Conservation (phyloP, 2,797 vertebrate species). For the Myotis daubentonii region DNA sequence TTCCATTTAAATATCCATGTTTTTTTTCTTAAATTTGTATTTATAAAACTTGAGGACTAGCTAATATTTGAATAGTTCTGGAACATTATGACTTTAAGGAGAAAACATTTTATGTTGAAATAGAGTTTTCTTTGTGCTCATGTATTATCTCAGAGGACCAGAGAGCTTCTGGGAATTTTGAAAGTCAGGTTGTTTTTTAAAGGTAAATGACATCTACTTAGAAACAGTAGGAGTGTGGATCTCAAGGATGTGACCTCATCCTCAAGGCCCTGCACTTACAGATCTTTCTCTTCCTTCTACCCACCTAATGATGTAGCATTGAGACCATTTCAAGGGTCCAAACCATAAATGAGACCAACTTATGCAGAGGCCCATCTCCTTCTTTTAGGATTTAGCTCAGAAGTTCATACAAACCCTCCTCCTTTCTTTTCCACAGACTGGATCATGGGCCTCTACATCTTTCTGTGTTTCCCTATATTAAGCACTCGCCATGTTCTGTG, state of each 20-base stretch:
- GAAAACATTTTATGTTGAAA: not conserved
- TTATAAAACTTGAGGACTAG: not conserved
- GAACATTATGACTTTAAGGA: not conserved
- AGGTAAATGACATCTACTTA: not conserved
- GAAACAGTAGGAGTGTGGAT: not conserved
- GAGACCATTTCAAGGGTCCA: not conserved
- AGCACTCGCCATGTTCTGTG: not conserved
- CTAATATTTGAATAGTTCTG: not conserved
- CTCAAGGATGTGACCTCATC: not conserved
- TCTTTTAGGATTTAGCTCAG: not conserved
- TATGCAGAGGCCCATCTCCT: not conserved
- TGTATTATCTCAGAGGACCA: not conserved
- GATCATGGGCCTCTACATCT: not conserved
- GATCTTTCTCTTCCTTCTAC: not conserved
- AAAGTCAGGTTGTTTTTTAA: slow-evolving; percentile 3
- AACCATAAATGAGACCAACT: not conserved
- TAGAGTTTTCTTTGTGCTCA: not conserved
- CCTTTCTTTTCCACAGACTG: not conserved
- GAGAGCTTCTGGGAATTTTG: not conserved
- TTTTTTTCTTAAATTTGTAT: not conserved
- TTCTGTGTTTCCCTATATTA: not conserved
- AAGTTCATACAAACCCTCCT: not conserved
- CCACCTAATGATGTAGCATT: not conserved
- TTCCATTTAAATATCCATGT: not conserved
- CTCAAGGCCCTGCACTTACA: not conserved